A percentile compares a stretch with the other conserved stretches of the same genome.
Evolutionary conservation across 2,113 vertebrate species (phyloP).

Genomic region (Lipotes vexillifer): DNA sequence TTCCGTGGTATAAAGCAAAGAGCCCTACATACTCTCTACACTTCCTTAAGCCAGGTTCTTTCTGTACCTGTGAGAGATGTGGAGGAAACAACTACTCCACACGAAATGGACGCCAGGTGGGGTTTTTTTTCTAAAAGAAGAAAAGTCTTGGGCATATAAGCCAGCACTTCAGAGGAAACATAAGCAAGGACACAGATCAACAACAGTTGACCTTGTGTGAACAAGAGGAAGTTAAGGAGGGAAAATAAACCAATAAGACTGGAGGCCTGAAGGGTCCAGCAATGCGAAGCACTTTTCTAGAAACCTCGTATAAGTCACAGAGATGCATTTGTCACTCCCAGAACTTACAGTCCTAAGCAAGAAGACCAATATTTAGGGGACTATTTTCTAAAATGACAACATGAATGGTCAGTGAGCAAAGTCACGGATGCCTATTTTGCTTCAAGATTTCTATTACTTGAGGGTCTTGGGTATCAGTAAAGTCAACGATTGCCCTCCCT

Average conservation of each 20-base stretch:
- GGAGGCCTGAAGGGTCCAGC: background rate
- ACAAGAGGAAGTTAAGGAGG: background rate
- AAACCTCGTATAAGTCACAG: background rate
- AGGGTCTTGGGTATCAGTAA: background rate
- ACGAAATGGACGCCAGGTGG: background rate
- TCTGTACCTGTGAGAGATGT: background rate
- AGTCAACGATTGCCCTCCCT: background rate
- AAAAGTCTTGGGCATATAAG: background rate
- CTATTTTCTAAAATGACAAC: background rate
- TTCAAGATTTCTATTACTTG: background rate
- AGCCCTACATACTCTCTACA: background rate
- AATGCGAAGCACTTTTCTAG: background rate
- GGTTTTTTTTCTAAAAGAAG: background rate
- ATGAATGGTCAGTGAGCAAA: background rate
- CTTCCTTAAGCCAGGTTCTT: background rate
- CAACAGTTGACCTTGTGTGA: background rate
- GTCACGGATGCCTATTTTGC: background rate
- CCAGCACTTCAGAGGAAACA: background rate
- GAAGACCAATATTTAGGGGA: background rate
- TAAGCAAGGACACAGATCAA: background rate
- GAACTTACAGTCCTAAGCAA: background rate
- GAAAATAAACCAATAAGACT: background rate
- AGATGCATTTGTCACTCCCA: background rate
- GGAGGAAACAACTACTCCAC: background rate
- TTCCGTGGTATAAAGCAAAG: background rate